Conservation (phyloP, 2,888 invertebrate genomes). For the Tetragonisca angustula region DNA sequence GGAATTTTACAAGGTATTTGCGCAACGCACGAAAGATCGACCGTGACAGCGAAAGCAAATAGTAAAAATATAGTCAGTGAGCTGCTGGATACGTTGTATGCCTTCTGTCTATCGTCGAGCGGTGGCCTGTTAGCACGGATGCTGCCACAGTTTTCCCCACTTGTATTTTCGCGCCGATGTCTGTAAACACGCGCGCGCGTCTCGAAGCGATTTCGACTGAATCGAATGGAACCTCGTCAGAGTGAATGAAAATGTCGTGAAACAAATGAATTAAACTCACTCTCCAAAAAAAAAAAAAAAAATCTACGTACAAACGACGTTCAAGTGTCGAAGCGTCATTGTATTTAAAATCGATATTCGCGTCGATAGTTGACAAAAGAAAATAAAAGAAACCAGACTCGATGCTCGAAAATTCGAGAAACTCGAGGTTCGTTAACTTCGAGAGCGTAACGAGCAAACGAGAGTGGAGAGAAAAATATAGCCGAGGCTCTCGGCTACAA, state of each 20-base stretch:
- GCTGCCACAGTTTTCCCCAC: conserved; percentile 44
- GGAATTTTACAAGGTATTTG: background rate
- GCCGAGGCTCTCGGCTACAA: background rate
- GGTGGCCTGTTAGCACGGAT: conserved; percentile 71
- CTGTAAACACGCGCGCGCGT: conserved; percentile 22
- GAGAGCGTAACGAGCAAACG: background rate
- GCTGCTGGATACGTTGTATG: conserved; percentile 30
- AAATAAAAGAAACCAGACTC: too few relatives aligned
- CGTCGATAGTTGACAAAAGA: too few relatives aligned
- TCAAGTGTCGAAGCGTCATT: too few relatives aligned
- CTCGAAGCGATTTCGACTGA: background rate
- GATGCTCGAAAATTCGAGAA: too few relatives aligned
- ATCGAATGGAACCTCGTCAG: background rate
- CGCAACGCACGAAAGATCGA: background rate
- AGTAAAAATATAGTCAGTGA: background rate
- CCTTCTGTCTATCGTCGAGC: conserved; percentile 71
- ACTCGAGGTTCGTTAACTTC: too few relatives aligned
- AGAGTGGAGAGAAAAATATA: background rate
- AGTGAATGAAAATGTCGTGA: too few relatives aligned
- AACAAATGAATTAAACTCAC: background rate
- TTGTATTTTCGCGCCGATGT: conserved; percentile 47
- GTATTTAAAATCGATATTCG: too few relatives aligned
- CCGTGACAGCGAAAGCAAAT: background rate
- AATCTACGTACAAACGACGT: too few relatives aligned
- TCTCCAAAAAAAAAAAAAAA: background rate